phyloP scores from a whole-genome alignment of 2,888 invertebrate genomes.

The Volucella bombylans region DNA sequence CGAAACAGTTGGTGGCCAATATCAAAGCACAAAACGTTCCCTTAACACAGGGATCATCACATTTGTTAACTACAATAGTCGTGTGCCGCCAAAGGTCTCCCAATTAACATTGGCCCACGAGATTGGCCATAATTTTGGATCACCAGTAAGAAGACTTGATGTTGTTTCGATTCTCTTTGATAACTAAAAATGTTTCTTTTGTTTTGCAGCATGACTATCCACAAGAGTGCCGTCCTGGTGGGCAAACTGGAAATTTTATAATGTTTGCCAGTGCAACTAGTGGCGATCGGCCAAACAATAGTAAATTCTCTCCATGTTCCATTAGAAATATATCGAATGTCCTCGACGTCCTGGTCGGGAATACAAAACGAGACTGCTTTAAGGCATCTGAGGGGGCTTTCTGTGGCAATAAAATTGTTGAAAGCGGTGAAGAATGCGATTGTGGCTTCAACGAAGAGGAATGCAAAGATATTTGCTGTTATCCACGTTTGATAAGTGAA shows the following conservation, averaged over 20 bases:
- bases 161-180: not conserved
- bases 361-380: conserved; percentile 96
- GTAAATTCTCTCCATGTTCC: conserved; percentile 97
- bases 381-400: conserved; percentile 95
- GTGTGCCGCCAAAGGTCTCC: conserved; percentile 98
- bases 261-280: conserved; percentile 99
- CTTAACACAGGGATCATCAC: conserved; percentile 99
- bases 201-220: conserved; percentile 94
- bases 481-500: conserved; percentile 90
- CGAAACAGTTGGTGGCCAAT: conserved; percentile 96
- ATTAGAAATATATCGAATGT: conserved; percentile 97
- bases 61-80: conserved; percentile 98
- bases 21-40: conserved; percentile 95
- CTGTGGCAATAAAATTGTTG: conserved; percentile 99
- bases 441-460: conserved; percentile 96
- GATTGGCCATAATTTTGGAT: conserved; percentile 99
- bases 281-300: conserved; percentile 98
- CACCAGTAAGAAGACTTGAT: conserved; percentile 89
- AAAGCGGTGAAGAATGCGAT: conserved; percentile 98
- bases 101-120: conserved; percentile 99
- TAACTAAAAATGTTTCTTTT: conserved; percentile 17
- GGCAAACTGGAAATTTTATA: conserved; percentile 97
- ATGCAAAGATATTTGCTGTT: conserved; percentile 96
- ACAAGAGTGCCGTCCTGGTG: conserved; percentile 94
- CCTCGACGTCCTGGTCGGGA: conserved; percentile 94